Evolutionary conservation across 1,140 invertebrate species (phyloP), one percentile per base, ranked within the genome.

Genomic region (Bombus polaris): DNA sequence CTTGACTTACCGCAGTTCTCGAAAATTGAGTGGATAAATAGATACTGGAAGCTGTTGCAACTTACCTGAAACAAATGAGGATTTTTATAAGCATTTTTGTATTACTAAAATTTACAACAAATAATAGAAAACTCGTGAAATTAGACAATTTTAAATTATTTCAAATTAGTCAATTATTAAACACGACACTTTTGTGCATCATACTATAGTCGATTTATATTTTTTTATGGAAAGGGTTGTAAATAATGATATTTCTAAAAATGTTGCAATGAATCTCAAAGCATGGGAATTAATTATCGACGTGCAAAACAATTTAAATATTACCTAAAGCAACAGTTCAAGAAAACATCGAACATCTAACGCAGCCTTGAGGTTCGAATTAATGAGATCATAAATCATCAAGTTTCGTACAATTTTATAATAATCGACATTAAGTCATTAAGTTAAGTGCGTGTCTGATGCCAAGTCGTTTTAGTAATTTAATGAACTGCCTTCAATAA

Each of bases 31-130:
- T 53, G 71, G 65, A 35, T 37, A 22, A 47, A 57, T 65, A 5
- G 4, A 75, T 25, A 47, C 35, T 6, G 70, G 22, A 18, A 73
- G 32, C 8, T 81, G 76, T 25, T 57, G 59, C 28, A 42, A 89
- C 88, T 89, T 80, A 89, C 88, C 88, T 89, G 53, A 77, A 89
- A 89, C 70, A 83, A 89, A 89, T 42, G 28, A 87, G 25, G 39
- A 77, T 82, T 76, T 85, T 77, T 53, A 78, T 83, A n/a, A 83
- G 35, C 28, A 9, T 39, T 53, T 53, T n/a, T 5, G 1, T 12
- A 13, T 47, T 39, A 25, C 25, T 15, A 35, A 57, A 68, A 25
- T 47, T 65, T 22, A 0, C 42, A 47, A 70, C 76, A 35, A 53
- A 42, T 22, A 53, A 53, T 22, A 53, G 18, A 8, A 53, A 22